These are phyloP conservation scores for Meliscaeva auricollis DNA, from an alignment of 2,888 invertebrate species.

Conservation along the genomic window DNA sequence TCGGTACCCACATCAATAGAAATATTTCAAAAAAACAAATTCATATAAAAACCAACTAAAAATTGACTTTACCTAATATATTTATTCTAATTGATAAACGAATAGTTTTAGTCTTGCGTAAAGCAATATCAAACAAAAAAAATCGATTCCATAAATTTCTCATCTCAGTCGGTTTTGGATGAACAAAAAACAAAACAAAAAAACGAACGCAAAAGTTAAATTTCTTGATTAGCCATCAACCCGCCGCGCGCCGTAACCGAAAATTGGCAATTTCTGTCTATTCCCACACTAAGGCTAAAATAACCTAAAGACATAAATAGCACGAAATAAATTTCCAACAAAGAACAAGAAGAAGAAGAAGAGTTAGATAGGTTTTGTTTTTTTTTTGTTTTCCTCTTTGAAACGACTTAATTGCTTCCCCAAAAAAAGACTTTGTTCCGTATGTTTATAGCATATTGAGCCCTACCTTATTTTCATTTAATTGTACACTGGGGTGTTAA, in stretches of 20 bases:
- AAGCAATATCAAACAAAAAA: background rate
- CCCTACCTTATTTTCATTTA: conserved; percentile 26
- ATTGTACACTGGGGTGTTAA: background rate
- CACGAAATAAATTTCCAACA: conserved; percentile 32
- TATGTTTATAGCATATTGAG: conserved; percentile 11
- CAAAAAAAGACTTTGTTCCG: conserved; percentile 10
- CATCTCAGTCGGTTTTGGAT: background rate
- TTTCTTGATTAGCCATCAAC: conserved; percentile 16
- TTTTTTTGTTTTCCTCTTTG: conserved; percentile 1
- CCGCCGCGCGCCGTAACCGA: conserved; percentile 29
- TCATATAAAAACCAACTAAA: too few species aligned
- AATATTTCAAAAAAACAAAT: too few species aligned
- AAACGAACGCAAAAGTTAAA: conserved; percentile 1
- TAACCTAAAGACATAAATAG: conserved; percentile 8
- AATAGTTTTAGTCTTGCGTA: background rate
- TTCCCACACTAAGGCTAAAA: conserved; percentile 27
- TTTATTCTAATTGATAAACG: too few species aligned
- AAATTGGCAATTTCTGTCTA: conserved; percentile 17
- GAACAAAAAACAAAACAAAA: background rate
- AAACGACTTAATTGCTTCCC: conserved; percentile 53
- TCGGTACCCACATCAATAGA: too few species aligned
- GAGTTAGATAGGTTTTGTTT: conserved; percentile 2
- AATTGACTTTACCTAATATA: too few species aligned
- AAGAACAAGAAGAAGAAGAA: conserved; percentile 18
- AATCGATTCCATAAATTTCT: conserved; percentile 6